Conservation (phyloP, 2,113 vertebrate species). For the Ifrita kowaldi region DNA sequence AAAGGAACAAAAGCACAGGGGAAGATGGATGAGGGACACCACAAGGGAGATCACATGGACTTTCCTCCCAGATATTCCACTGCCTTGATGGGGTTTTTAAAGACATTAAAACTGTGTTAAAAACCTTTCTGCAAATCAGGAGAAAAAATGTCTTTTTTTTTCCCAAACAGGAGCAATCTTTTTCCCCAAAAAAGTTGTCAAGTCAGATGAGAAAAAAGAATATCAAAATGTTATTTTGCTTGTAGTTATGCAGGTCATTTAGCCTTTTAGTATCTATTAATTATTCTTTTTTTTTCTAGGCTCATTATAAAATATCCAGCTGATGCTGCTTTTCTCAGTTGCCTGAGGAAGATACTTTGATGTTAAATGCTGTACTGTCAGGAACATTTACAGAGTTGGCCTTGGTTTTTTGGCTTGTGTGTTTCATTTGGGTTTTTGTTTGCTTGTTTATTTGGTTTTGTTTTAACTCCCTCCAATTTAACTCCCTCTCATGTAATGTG, state of each 20-base stretch:
- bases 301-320: background rate
- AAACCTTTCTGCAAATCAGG: background rate
- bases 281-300: background rate
- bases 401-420: background rate
- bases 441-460: background rate
- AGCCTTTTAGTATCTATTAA: background rate
- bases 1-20: background rate
- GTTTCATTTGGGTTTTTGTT: background rate
- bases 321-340: background rate
- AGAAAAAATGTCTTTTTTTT: background rate
- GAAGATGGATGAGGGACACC: background rate
- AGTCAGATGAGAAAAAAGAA: background rate
- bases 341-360: background rate
- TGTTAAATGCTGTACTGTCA: background rate
- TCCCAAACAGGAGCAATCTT: background rate
- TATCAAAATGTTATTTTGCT: background rate
- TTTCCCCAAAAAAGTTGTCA: rapidly evolving
- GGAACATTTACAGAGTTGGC: background rate
- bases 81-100: background rate
- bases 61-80: background rate
- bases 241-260: background rate
- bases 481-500: background rate
- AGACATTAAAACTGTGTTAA: background rate
- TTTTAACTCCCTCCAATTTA: background rate
- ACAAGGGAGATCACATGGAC: background rate